Percentiles rank a stretch among this genome's conserved stretches.
Evolutionary conservation across 2,888 invertebrate species (phyloP).

Genomic region (Blastobasis adustella): DNA sequence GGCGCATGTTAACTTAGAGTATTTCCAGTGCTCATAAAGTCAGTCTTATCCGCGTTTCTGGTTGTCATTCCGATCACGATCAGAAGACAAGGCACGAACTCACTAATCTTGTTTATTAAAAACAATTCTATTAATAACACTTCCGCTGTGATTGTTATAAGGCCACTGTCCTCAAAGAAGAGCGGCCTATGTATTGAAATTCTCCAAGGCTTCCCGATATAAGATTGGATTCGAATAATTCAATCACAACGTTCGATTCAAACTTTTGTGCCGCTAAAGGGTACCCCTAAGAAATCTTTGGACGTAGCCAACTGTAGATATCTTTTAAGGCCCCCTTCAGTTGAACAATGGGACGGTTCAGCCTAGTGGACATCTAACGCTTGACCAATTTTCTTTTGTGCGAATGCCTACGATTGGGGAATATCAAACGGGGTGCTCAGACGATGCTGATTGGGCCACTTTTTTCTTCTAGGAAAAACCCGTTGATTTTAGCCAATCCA

Average conservation of each 20-base stretch:
- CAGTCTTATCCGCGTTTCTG: slow-evolving; percentile 36
- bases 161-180: too few species aligned
- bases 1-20: slow-evolving; percentile 41
- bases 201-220: slow-evolving; percentile 23
- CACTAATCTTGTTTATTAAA: slow-evolving; percentile 29
- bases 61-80: slow-evolving; percentile 53
- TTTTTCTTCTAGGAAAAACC: slow-evolving; percentile 42
- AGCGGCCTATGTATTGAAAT: too few species aligned
- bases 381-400: slow-evolving; percentile 73
- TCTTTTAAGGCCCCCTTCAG: slow-evolving; percentile 55
- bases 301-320: slow-evolving; percentile 50
- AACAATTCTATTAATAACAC: slow-evolving; percentile 18
- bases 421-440: slow-evolving; percentile 57
- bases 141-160: background rate
- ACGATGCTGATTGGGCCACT: slow-evolving; percentile 55
- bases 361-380: slow-evolving; percentile 67
- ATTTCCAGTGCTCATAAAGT: slow-evolving; percentile 44
- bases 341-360: slow-evolving; percentile 63
- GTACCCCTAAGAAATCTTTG: slow-evolving; percentile 30
- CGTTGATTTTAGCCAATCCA: slow-evolving; percentile 58
- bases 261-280: slow-evolving; percentile 43
- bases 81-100: slow-evolving; percentile 12
- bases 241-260: slow-evolving; percentile 36
- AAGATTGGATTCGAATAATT: slow-evolving; percentile 33
- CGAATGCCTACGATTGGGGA: slow-evolving; percentile 60